These are phyloP conservation scores for Copidosoma floridanum DNA, from an alignment of 1,140 invertebrate genomes.

Conservation along the genomic window DNA sequence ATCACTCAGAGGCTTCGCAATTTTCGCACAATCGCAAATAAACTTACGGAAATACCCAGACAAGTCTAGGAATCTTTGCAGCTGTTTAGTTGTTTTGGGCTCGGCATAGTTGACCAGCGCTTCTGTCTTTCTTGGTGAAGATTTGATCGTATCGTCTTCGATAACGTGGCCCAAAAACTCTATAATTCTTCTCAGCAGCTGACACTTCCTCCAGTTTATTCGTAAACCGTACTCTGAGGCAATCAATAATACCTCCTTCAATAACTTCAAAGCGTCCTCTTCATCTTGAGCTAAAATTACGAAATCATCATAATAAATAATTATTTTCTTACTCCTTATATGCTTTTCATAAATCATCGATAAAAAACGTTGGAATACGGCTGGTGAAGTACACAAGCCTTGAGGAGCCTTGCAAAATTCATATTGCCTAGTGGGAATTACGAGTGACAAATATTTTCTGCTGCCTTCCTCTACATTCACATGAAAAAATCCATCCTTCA, in stretches of 20 bases:
- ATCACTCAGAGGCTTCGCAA: conserved; percentile 10
- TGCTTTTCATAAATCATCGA: background rate
- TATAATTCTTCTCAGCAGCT: conserved; percentile 1
- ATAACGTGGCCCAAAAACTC: conserved; percentile 13
- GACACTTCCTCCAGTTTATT: conserved; percentile 16
- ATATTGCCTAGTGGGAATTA: background rate
- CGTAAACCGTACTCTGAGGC: background rate
- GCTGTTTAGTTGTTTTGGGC: conserved; percentile 31
- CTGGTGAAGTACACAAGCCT: conserved; percentile 13
- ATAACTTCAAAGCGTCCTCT: background rate
- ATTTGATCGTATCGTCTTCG: background rate
- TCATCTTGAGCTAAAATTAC: background rate
- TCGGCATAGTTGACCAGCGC: conserved; percentile 37
- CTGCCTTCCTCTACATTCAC: conserved; percentile 15
- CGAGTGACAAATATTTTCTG: conserved; percentile 7
- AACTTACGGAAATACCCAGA: conserved; percentile 30
- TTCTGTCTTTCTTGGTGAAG: conserved; percentile 32
- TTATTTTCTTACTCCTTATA: background rate
- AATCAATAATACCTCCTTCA: background rate
- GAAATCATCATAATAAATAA: background rate
- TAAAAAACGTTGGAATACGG: conserved; percentile 13
- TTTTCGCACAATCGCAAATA: conserved; percentile 4
- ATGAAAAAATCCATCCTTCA: conserved; percentile 25
- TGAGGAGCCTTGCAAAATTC: conserved; percentile 17
- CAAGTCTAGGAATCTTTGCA: conserved; percentile 28